These are phyloP conservation scores for Eudyptes chrysolophus DNA, from an alignment of 2,113 vertebrate species.

Conservation along the genomic window DNA sequence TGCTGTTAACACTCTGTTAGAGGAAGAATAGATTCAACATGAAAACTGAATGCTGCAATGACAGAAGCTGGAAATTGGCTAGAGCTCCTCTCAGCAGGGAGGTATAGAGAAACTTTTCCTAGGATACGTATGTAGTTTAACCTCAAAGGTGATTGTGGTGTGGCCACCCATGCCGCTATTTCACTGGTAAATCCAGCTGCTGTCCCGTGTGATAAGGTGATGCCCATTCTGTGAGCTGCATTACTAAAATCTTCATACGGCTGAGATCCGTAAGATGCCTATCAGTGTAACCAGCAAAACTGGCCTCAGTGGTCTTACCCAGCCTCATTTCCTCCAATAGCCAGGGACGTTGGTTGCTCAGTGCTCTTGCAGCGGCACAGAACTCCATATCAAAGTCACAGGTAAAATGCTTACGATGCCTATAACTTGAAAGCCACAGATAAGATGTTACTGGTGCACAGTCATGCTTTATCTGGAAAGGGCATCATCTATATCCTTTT, in stretches of 20 bases:
- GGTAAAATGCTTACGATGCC: background rate
- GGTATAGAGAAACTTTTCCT: background rate
- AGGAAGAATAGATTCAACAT: background rate
- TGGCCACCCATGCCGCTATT: background rate
- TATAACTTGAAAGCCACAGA: background rate
- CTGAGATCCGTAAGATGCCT: background rate
- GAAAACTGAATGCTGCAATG: background rate
- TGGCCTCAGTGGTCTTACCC: background rate
- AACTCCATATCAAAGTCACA: background rate
- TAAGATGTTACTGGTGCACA: background rate
- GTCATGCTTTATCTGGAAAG: background rate
- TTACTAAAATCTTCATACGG: background rate
- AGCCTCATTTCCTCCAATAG: background rate
- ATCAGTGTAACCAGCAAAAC: background rate
- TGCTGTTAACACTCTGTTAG: background rate
- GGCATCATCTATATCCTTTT: background rate
- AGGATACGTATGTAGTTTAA: rapidly evolving
- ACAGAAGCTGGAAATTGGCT: background rate
- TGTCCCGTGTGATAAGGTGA: background rate
- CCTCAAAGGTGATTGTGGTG: background rate
- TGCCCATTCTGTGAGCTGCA: background rate
- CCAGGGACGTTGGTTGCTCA: background rate
- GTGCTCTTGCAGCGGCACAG: background rate
- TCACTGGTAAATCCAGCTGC: background rate
- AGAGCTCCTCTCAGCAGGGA: background rate